Percentiles rank a stretch among this genome's conserved stretches.
Evolutionary conservation across 1,140 invertebrate species (phyloP).

Genomic region (Sitophilus oryzae): DNA sequence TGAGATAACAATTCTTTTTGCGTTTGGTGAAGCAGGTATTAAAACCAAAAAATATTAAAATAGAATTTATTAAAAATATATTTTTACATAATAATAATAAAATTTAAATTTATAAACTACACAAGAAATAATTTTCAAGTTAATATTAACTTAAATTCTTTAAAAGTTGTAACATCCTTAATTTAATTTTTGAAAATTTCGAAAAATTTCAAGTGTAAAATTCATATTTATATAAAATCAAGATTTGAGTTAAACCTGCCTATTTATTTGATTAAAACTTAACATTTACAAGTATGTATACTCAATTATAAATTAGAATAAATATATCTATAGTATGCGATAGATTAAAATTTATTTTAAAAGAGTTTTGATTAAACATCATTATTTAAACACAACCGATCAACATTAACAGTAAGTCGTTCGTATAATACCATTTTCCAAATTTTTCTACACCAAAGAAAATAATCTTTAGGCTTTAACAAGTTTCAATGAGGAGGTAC

Average conservation of each 20-base stretch:
- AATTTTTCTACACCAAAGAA: not conserved
- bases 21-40: too few species aligned
- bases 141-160: conserved; percentile 9
- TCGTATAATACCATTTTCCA: not conserved
- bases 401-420: conserved; percentile 1
- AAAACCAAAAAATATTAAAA: conserved; percentile 19
- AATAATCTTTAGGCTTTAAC: too few species aligned
- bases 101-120: conserved; percentile 26
- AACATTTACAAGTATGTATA: not conserved
- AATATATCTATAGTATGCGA: conserved; percentile 11
- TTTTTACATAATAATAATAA: conserved; percentile 23
- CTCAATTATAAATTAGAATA: conserved; percentile 18
- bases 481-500: too few species aligned
- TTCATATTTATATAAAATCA: not conserved
- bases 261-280: conserved; percentile 2
- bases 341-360: conserved; percentile 4
- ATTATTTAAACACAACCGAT: conserved; percentile 23
- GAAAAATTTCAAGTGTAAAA: not conserved
- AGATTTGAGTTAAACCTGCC: not conserved
- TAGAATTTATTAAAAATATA: conserved; percentile 29
- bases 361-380: conserved; percentile 22
- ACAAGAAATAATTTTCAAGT: conserved; percentile 23
- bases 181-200: not conserved
- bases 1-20: too few species aligned
- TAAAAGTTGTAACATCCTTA: conserved; percentile 2